Percentiles rank a stretch among this genome's conserved stretches.
Evolutionary conservation across 1,140 invertebrate species (phyloP).

Genomic region (Drosophila leontia): DNA sequence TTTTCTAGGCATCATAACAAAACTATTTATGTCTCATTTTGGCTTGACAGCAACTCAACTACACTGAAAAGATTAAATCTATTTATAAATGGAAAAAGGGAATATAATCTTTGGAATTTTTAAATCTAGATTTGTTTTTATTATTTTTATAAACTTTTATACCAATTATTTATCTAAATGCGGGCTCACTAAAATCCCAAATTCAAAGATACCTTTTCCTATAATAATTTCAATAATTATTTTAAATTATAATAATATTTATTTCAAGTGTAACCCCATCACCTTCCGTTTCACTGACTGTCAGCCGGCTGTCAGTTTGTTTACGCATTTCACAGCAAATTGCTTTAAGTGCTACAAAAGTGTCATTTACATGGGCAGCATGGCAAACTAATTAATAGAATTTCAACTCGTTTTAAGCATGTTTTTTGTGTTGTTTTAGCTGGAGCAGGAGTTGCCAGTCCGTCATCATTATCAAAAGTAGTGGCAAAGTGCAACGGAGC

Average conservation of each 20-base stretch:
- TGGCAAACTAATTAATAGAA: conserved; percentile 71
- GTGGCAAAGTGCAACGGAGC: conserved; percentile 49
- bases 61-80: not conserved
- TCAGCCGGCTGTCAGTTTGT: conserved; percentile 64
- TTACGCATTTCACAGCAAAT: conserved; percentile 68
- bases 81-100: not conserved
- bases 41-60: not conserved
- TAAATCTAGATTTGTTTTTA: too few species aligned
- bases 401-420: conserved; percentile 23
- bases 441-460: conserved; percentile 1
- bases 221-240: not conserved
- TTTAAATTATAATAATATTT: not conserved
- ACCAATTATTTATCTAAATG: too few species aligned
- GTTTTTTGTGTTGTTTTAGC: conserved; percentile 3
- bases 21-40: conserved; percentile 44
- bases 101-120: too few species aligned
- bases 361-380: conserved; percentile 53
- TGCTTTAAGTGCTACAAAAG: conserved; percentile 74
- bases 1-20: conserved; percentile 33
- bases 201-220: not conserved
- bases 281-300: conserved; percentile 22
- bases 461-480: conserved; percentile 51
- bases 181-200: too few species aligned
- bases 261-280: not conserved
- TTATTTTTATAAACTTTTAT: too few species aligned